Percentiles rank a stretch among this genome's conserved stretches.
phyloP scores from a whole-genome alignment of 2,888 invertebrate genomes.

The Calliopum simillimum region DNA sequence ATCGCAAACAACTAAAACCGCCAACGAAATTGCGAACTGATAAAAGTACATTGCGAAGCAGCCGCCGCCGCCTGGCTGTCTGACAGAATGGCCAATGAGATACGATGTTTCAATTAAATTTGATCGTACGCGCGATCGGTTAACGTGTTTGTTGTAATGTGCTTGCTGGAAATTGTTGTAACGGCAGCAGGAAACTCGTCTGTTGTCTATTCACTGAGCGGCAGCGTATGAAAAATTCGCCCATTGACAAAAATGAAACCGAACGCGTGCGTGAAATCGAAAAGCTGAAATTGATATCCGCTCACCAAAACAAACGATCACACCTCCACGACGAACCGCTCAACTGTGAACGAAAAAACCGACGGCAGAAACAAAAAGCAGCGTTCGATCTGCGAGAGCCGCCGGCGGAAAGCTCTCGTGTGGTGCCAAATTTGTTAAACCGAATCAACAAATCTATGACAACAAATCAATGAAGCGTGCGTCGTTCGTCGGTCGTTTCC shows the following conservation, averaged over 20 bases:
- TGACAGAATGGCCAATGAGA: not conserved
- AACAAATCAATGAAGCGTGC: too few relatives aligned
- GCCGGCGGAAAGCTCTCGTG: not conserved
- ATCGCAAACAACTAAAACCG: constrained; percentile 45
- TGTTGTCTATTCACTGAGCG: not conserved
- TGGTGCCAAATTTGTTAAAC: not conserved
- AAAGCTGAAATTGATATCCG: constrained; percentile 39
- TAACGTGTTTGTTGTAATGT: constrained; percentile 32
- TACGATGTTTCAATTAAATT: not conserved
- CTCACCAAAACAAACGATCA: constrained; percentile 44
- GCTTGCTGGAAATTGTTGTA: not conserved
- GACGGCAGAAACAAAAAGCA: not conserved
- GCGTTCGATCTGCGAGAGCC: not conserved
- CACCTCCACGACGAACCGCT: constrained; percentile 52
- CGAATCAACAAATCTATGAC: too few relatives aligned
- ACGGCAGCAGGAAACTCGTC: not conserved
- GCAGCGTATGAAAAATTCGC: not conserved
- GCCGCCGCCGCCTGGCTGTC: not conserved
- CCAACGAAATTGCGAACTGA: constrained; percentile 18
- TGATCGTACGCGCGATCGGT: not conserved
- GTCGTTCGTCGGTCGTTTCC: too few relatives aligned
- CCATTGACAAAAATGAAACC: constrained; percentile 11
- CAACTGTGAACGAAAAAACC: constrained; percentile 51
- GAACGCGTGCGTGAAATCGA: constrained; percentile 27
- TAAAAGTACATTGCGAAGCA: constrained; percentile 40